phyloP scores from a whole-genome alignment of 2,113 vertebrate species.

The Tapirus terrestris region DNA sequence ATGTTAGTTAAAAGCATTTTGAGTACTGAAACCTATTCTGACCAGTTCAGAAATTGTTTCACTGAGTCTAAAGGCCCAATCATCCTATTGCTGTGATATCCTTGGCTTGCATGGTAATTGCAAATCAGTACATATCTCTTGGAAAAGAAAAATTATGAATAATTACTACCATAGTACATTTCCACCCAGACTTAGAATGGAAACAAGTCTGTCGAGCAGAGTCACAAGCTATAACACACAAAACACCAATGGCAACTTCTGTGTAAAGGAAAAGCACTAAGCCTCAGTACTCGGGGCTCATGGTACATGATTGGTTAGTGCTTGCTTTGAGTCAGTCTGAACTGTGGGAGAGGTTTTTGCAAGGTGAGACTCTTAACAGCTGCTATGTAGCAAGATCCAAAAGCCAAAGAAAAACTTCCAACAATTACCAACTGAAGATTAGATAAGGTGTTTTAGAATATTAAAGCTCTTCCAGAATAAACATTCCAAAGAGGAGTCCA shows the following conservation, averaged over 20 bases:
- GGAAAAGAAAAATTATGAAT: neutral
- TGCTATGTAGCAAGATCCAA: neutral
- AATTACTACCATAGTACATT: neutral
- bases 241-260: neutral
- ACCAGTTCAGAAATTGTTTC: neutral
- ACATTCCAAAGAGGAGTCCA: neutral
- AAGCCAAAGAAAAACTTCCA: constrained; percentile 44
- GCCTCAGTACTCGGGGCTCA: neutral
- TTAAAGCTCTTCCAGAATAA: constrained; percentile 32
- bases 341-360: neutral
- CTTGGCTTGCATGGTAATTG: neutral
- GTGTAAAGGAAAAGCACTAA: neutral
- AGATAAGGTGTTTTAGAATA: neutral
- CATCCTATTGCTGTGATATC: neutral
- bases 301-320: neutral
- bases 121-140: neutral
- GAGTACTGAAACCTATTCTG: constrained; percentile 8
- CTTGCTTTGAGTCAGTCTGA: neutral
- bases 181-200: neutral
- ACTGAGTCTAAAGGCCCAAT: neutral
- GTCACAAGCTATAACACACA: neutral
- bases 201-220: neutral
- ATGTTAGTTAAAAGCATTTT: constrained; percentile 5
- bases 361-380: neutral
- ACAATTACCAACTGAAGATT: neutral